Percentiles rank a stretch among this genome's conserved stretches.
These are phyloP conservation scores for Eudemis profundana DNA, from an alignment of 2,888 invertebrate genomes.

Conservation along the genomic window DNA sequence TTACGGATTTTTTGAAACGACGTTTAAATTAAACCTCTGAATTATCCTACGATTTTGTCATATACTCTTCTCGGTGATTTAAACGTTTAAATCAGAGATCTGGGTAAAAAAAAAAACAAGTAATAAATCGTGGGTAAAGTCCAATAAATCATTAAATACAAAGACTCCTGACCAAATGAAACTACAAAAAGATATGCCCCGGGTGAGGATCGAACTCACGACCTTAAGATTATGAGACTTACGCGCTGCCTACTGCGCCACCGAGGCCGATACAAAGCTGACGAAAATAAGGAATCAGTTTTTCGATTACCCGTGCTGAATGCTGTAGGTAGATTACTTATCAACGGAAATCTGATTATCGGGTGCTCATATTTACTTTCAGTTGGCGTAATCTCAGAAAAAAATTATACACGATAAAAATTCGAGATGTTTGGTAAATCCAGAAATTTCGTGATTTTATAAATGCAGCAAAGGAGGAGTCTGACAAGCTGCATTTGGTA, in stretches of 20 bases:
- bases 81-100: too few relatives aligned
- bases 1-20: too few relatives aligned
- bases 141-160: background rate
- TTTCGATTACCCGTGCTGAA: background rate
- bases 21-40: background rate
- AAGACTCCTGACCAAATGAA: background rate
- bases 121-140: too few relatives aligned
- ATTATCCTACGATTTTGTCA: too few relatives aligned
- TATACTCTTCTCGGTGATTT: too few relatives aligned
- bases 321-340: background rate
- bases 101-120: constrained; percentile 15
- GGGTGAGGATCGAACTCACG: constrained; percentile 98
- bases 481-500: too few relatives aligned
- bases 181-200: constrained; percentile 86
- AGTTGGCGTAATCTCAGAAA: too few relatives aligned
- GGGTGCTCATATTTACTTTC: background rate
- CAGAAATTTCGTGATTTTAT: too few relatives aligned
- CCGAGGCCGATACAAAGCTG: constrained; percentile 84
- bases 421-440: too few relatives aligned
- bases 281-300: constrained; percentile 5
- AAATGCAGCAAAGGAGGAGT: too few relatives aligned
- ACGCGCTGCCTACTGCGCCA: constrained; percentile 96
- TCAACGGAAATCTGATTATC: background rate
- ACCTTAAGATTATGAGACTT: constrained; percentile 97
- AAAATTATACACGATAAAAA: too few relatives aligned